Base-by-base conservation (phyloP, 2,888 invertebrate species). In the Entomobrya multifasciata region DNA sequence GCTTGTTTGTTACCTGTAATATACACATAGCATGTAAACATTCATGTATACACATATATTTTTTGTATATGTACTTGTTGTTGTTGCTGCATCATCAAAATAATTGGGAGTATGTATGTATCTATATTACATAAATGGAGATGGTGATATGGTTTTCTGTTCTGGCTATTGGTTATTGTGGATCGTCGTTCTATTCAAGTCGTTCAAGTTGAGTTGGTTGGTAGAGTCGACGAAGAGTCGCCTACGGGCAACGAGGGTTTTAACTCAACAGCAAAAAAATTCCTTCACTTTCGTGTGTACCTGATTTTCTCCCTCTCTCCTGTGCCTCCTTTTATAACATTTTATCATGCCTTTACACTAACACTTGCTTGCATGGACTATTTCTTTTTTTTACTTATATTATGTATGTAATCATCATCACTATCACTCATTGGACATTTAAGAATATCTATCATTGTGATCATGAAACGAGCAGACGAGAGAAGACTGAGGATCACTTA, bases 101-200 rank as follows among this genome's bases (percentile, higher is more conserved):
- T 65, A 65, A 65, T 62, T 57, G 57, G 36, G 36, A 22, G 25
- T 1, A 62, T 62, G 17, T 36, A 65, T 6, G 13, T 65, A 11
- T 41, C 13, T 60, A 65, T 3, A 11, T 49, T 41, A 65, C 41
- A 41, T 36, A 36, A 65, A 41, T 20, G 49, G 49, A 15, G 49
- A 49, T 49, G 60, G 65, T 65, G 41, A 36, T 65, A 41, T n/a
- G 65, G 65, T 57, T 36, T 36, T 36, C 4, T 36, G 36, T 36
- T 77, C 44, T 78, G 78, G 78, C 77, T 60, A 60, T 77, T 77
- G 78, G 78, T 65, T 65, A 65, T 65, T 47, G 78, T 77, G 77
- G 8, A 62, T 78, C 78, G 62, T 49, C 47, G 17, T 36, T 8
- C 8, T 36, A 65, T 30, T 65, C 65, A 41, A 65, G 65, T 17